phyloP scores from a whole-genome alignment of 2,888 invertebrate genomes.

The Cerastoderma edule region DNA sequence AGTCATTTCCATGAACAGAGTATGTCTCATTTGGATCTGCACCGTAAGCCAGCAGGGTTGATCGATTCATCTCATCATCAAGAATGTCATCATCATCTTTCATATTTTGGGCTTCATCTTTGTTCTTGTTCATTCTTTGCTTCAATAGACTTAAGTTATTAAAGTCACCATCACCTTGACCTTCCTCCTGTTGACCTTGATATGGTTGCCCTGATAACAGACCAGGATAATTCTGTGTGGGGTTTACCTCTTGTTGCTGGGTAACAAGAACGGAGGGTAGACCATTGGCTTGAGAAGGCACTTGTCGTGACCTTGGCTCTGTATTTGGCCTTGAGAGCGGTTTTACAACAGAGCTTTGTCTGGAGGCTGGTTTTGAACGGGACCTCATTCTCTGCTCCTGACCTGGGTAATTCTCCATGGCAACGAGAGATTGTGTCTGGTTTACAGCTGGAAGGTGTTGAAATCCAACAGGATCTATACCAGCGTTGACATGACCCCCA shows the following conservation, averaged over 20 bases:
- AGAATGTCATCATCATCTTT: conserved; percentile 14
- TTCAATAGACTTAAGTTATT: too few relatives aligned
- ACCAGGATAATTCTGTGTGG: not conserved
- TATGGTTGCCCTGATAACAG: not conserved
- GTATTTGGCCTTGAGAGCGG: not conserved
- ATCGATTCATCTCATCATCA: not conserved
- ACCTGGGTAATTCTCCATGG: not conserved
- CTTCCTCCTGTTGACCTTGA: not conserved
- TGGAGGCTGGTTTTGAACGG: conserved; percentile 24
- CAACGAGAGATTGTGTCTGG: conserved; percentile 23
- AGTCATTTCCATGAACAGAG: conserved; percentile 21
- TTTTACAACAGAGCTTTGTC: not conserved
- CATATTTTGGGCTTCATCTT: too few relatives aligned
- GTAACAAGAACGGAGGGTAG: not conserved
- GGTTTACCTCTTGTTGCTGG: not conserved
- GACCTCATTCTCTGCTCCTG: conserved; percentile 13
- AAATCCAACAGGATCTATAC: not conserved
- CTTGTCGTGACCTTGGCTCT: not conserved
- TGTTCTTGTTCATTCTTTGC: not conserved
- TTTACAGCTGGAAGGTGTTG: conserved; percentile 3
- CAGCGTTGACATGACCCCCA: too few relatives aligned
- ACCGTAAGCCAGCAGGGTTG: not conserved
- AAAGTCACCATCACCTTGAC: conserved; percentile 13
- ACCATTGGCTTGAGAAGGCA: not conserved
- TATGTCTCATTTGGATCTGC: conserved; percentile 3